Evolutionary conservation across 1,140 invertebrate species (phyloP), one percentile per base, ranked within the genome.

Genomic region (Conopomorpha cramerella): DNA sequence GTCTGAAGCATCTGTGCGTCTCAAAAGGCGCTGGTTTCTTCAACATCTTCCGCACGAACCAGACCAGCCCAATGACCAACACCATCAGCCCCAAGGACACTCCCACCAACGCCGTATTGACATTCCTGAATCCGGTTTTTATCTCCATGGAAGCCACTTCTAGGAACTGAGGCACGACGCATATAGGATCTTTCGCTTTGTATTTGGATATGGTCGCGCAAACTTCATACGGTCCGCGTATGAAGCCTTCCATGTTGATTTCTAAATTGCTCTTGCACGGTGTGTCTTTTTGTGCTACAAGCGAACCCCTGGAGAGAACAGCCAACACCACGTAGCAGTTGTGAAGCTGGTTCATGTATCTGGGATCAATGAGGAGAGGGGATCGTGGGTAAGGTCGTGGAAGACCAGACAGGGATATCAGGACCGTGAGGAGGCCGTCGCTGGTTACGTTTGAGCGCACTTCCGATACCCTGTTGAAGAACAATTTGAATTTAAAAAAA

Each of bases 1-100:
- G 74, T 27, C 81, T 63, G 44, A 83, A 83, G 46, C 81, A 83
- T 46, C 82, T 78, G 41, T 82, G 81, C 0, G 66, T 36, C 13
- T 65, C 61, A 51, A 71, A 67, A 2, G 64, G 72, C 37, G 66
- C 58, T 39, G 81, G 79, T 49, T 79, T 80, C 42, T 78, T 74
- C 34, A 82, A 43, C 51, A 83, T 70, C 43, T 76, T 78, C 36
- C 77, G 74, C 1, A 81, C 78, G 40, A 78, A 80, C 74, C 79
- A 82, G 8, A 81, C 62, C 31, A 83, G 49, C 23, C 65, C 76
- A 12, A 82, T 60, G 2, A 82, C 71, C 28, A 79, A 66, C 12
- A 81, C 53, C 58, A 79, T 78, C 19, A 83, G 54, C 12, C 78
- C 68, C 15, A 81, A 43, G 55, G 80, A 81, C 16, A 81, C 62